Evolutionary conservation across 1,140 invertebrate species (phyloP), one percentile per base, ranked within the genome.

Genomic region (Drosophila suzukii): DNA sequence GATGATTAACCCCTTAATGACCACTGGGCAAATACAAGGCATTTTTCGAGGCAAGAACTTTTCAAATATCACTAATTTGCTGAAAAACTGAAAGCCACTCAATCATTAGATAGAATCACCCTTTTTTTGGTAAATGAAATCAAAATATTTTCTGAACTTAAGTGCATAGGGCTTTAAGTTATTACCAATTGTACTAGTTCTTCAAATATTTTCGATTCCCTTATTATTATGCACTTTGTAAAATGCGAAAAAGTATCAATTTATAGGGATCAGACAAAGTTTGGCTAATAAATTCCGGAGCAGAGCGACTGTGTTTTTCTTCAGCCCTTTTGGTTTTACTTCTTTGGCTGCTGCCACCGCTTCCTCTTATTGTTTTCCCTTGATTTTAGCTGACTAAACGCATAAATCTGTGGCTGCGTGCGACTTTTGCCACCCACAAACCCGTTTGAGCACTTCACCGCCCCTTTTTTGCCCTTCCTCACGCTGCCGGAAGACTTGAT

Each of bases 371-470:
- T 66, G 63, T 66, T 66, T 61, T 66, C 44, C 44, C 39, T 11
- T 39, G 39, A 43, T 76, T 76, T 65, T 59, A 17, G 34, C 68
- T 62, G 62, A 59, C 44, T 79, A 41, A 44, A 30, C 58, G 62
- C 80, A 79, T 84, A 84, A 84, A 80, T 83, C 60, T 59, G 66
- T 65, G 58, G 44, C 59, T 56, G 65, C 60, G 75, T 80, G 76
- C 46, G 66, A 84, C 63, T 80, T 84, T 75, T 72, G 54, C 80
- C 53, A 54, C 49, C 13, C 38, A 15, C 36, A 36, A 32, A 20
- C 27, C 17, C 11, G 7, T 15, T 15, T 8, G 20, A 46, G 17
- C 60, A 11, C n/a, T n/a, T 11, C 38, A 43, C 8, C 10, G 15
- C 17, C 13, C 44, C 15, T 11, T 2, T 11, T 20, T 27, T 15